These are phyloP conservation scores for Drosophila equinoxialis DNA, from an alignment of 1,140 invertebrate genomes.

Conservation along the genomic window DNA sequence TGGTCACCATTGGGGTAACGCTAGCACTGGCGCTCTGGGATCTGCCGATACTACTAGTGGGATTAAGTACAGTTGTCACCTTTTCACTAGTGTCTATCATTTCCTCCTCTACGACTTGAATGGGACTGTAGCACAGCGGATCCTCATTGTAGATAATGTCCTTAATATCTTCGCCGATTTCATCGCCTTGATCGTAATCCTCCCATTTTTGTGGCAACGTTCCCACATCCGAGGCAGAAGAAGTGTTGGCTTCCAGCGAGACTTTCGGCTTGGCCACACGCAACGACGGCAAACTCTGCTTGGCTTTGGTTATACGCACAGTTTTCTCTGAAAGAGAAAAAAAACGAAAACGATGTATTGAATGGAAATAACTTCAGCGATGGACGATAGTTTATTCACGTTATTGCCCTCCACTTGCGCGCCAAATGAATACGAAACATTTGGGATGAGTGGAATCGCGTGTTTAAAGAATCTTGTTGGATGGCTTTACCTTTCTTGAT, in stretches of 20 bases:
- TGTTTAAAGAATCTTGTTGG: not conserved
- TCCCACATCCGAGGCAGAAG: slow-evolving; percentile 31
- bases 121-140: slow-evolving; percentile 70
- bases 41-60: not conserved
- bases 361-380: not conserved
- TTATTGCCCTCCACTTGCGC: slow-evolving; percentile 39
- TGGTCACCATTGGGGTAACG: slow-evolving; percentile 45
- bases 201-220: slow-evolving; percentile 72
- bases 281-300: slow-evolving; percentile 51
- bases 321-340: slow-evolving; percentile 64
- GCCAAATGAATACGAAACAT: slow-evolving; percentile 26
- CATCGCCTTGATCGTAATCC: slow-evolving; percentile 69
- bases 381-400: slow-evolving; percentile 60
- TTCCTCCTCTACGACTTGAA: slow-evolving; percentile 70
- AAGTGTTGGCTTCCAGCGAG: slow-evolving; percentile 31
- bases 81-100: slow-evolving; percentile 50
- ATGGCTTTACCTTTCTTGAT: slow-evolving; percentile 65
- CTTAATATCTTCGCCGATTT: slow-evolving; percentile 68
- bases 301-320: slow-evolving; percentile 59
- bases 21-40: not conserved
- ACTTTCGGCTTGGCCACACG: slow-evolving; percentile 65
- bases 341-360: slow-evolving; percentile 31
- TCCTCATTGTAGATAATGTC: slow-evolving; percentile 73
- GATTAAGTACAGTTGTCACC: slow-evolving; percentile 42
- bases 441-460: not conserved